A percentile compares a stretch with the other conserved stretches of the same genome.
phyloP scores from a whole-genome alignment of 1,140 invertebrate genomes.

The Dinothrombium tinctorium region DNA sequence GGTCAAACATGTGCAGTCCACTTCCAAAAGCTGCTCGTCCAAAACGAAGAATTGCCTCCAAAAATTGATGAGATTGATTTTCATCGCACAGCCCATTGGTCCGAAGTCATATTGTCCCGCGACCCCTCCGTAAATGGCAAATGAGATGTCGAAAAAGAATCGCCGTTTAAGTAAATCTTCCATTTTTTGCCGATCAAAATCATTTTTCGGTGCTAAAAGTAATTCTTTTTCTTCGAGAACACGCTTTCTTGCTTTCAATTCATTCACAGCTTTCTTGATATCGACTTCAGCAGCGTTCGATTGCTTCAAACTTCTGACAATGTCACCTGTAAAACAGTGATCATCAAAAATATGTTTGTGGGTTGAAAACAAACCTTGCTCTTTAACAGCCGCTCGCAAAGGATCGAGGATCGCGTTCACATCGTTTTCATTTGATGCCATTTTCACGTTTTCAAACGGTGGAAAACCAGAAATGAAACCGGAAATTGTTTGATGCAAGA shows the following conservation, averaged over 20 bases:
- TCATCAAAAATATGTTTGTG: constrained; percentile 8
- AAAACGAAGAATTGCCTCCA: constrained; percentile 94
- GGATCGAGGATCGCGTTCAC: constrained; percentile 23
- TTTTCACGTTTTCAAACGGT: no score
- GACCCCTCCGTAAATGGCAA: constrained; percentile 93
- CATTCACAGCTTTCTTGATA: constrained; percentile 73
- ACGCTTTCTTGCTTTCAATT: constrained; percentile 74
- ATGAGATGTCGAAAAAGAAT: constrained; percentile 96
- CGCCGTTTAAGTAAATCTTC: constrained; percentile 89
- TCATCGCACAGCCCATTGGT: constrained; percentile 96
- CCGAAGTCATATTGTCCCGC: constrained; percentile 87
- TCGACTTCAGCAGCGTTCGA: constrained; percentile 66
- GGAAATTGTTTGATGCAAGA: no score
- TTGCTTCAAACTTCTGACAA: constrained; percentile 62
- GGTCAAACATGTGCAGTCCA: constrained; percentile 89
- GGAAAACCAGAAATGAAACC: no score
- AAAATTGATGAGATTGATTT: constrained; percentile 69
- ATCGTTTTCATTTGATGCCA: neutral
- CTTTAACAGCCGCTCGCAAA: constrained; percentile 58
- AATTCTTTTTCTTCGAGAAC: constrained; percentile 79
- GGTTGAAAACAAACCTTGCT: constrained; percentile 38
- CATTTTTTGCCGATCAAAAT: constrained; percentile 77
- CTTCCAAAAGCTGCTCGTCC: constrained; percentile 95
- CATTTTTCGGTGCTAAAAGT: constrained; percentile 39
- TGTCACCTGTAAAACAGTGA: constrained; percentile 40